Conservation (phyloP, 2,113 vertebrate species). For the Thunnus thynnus region DNA sequence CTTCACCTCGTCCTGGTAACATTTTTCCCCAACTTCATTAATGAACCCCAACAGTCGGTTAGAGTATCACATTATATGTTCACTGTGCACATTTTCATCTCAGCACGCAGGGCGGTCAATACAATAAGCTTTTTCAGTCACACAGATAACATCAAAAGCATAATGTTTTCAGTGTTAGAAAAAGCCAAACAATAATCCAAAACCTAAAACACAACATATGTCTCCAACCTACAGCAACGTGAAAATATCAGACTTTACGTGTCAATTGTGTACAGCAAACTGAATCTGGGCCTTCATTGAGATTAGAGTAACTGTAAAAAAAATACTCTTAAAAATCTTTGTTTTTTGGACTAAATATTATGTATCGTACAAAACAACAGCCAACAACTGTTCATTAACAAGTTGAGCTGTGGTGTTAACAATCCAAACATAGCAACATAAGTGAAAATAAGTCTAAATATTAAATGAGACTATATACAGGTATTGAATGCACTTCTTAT, state of each 20-base stretch:
- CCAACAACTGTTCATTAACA: no score
- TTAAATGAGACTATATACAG: not conserved
- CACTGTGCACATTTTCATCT: not conserved
- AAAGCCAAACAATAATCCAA: not conserved
- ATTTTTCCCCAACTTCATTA: not conserved
- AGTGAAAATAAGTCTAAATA: not conserved
- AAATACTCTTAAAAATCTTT: no score
- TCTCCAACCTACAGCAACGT: no score
- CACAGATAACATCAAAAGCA: no score
- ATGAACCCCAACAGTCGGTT: not conserved
- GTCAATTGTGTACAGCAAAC: not conserved
- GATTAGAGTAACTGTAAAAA: no score
- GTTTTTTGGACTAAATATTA: no score
- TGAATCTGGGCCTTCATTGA: not conserved
- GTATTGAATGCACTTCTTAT: not conserved
- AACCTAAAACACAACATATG: not conserved
- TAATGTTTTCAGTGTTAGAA: no score
- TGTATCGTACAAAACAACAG: no score
- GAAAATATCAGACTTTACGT: no score
- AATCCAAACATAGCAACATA: no score
- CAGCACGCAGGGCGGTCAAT: not conserved
- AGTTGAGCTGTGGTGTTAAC: no score
- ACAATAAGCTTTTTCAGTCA: not conserved
- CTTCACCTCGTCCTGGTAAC: conserved; percentile 1
- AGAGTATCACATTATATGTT: not conserved